These are phyloP conservation scores for Nephrotoma flavescens DNA, from an alignment of 2,888 invertebrate genomes.

Conservation along the genomic window DNA sequence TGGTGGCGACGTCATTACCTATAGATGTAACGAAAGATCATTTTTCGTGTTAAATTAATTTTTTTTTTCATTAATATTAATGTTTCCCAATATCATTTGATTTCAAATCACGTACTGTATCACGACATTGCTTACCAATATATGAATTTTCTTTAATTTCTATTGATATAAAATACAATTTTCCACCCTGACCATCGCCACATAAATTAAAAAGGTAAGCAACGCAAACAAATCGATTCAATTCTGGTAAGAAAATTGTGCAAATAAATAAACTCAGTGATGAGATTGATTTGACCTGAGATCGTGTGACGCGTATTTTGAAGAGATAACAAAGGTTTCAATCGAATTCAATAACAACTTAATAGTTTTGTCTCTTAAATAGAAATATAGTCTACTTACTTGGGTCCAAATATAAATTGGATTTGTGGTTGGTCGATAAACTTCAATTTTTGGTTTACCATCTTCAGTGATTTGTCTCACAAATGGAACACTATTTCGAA, in stretches of 20 bases:
- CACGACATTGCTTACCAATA: background rate
- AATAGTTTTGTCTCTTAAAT: background rate
- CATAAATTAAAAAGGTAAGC: background rate
- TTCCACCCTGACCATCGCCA: background rate
- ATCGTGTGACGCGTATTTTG: background rate
- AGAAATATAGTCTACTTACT: slow-evolving; percentile 25
- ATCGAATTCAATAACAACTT: background rate
- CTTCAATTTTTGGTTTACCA: slow-evolving; percentile 40
- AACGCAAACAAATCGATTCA: background rate
- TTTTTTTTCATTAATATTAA: background rate
- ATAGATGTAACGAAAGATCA: background rate
- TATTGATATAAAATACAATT: background rate
- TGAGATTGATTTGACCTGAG: background rate
- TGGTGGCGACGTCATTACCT: background rate
- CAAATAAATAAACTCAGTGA: background rate
- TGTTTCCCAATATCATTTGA: background rate
- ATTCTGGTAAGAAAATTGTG: background rate
- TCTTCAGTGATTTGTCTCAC: slow-evolving; percentile 45
- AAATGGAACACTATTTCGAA: slow-evolving; percentile 43
- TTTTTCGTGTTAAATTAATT: background rate
- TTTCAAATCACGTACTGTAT: background rate
- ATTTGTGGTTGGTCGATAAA: slow-evolving; percentile 41
- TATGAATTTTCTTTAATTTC: background rate
- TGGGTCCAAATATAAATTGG: slow-evolving; percentile 35
- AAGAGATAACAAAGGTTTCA: background rate